phyloP scores from a whole-genome alignment of 2,113 vertebrate species.

The Mandrillus leucophaeus region DNA sequence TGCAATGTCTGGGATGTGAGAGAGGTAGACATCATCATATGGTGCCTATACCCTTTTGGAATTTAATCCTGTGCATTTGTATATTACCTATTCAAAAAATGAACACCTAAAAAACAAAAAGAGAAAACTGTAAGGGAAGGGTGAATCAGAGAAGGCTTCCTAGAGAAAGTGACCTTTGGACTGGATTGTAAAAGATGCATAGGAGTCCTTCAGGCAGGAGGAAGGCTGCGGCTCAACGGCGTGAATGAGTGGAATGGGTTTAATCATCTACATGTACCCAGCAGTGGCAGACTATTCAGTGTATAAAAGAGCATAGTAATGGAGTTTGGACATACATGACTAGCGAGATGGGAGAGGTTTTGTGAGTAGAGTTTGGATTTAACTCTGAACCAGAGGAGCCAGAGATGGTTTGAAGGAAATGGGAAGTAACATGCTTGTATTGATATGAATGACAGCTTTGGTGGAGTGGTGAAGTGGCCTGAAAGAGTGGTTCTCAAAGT shows the following conservation, averaged over 20 bases:
- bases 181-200: neutral
- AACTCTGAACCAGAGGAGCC: neutral
- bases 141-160: conserved; percentile 21
- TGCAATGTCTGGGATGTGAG: neutral
- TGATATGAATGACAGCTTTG: neutral
- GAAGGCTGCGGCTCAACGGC: neutral
- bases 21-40: neutral
- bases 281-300: neutral
- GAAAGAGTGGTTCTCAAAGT: neutral
- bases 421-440: neutral
- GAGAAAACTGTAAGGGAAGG: neutral
- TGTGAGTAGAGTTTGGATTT: neutral
- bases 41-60: neutral
- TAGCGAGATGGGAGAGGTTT: neutral
- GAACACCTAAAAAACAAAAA: neutral
- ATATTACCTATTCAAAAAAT: neutral
- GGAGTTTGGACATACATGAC: neutral
- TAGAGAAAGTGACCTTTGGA: neutral
- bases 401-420: neutral
- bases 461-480: neutral
- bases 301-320: neutral
- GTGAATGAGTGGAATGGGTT: neutral
- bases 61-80: neutral
- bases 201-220: neutral
- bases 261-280: too few species aligned